Evolutionary conservation across 2,797 vertebrate genomes (phyloP).

Genomic region (Sitta carolinensis): DNA sequence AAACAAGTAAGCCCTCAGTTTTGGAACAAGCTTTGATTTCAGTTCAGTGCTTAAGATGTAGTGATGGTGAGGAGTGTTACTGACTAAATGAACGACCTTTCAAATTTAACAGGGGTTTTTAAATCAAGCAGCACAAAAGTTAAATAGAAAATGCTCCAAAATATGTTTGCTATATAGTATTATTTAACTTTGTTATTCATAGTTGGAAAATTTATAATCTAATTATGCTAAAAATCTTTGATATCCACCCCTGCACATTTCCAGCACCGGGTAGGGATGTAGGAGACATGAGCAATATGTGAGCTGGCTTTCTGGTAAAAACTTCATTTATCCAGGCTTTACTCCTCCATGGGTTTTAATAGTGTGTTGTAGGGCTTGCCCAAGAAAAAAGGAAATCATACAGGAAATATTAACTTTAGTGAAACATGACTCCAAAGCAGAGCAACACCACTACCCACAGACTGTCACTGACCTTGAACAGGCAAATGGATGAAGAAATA

Average conservation of each 20-base stretch:
- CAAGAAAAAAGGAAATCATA: not conserved
- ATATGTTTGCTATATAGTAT: not conserved
- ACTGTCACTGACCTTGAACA: not conserved
- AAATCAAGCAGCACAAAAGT: not conserved
- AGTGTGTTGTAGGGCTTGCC: not conserved
- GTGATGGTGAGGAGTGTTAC: not conserved
- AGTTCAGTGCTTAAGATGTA: not conserved
- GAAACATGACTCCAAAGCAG: not conserved
- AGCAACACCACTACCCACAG: not conserved
- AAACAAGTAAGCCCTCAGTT: not conserved
- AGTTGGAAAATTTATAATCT: not conserved
- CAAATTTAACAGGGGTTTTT: not conserved
- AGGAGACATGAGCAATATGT: accelerated
- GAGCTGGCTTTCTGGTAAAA: not conserved
- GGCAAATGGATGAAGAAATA: not conserved
- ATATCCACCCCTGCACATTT: not conserved
- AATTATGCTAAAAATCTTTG: not conserved
- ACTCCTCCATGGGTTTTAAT: not conserved
- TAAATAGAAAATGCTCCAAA: not conserved
- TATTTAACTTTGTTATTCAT: not conserved
- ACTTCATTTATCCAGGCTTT: not conserved
- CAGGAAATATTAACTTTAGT: not conserved
- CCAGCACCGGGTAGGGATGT: not conserved
- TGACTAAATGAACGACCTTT: not conserved
- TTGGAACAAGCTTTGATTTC: not conserved